Evolutionary conservation across 1,140 invertebrate species (phyloP).

Genomic region (Aphaenogaster floridana): DNA sequence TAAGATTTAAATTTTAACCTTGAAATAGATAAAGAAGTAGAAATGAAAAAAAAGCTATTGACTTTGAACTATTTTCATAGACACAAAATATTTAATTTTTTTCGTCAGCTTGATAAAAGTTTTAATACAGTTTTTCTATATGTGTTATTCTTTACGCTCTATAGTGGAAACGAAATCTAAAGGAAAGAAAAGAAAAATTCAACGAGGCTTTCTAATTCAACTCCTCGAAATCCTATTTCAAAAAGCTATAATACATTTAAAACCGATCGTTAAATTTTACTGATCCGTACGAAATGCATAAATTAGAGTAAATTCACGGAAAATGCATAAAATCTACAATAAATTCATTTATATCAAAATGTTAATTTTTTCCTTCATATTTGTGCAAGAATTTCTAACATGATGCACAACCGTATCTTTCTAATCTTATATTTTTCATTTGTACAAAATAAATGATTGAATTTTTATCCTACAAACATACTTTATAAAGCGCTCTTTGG

Average conservation of each 20-base stretch:
- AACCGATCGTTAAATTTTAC: background rate
- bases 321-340: background rate
- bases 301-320: background rate
- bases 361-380: background rate
- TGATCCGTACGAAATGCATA: background rate
- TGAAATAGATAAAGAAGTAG: background rate
- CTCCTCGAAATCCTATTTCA: background rate
- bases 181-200: background rate
- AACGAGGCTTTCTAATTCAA: background rate
- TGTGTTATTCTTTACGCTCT: background rate
- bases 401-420: background rate
- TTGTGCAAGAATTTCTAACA: background rate
- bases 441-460: background rate
- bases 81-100: constrained; percentile 7
- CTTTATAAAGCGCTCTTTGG: background rate
- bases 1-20: background rate
- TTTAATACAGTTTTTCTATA: background rate
- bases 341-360: background rate
- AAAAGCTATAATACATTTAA: background rate
- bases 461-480: background rate
- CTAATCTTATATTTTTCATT: background rate
- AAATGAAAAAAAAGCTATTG: too few relatives aligned
- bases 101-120: background rate
- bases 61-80: background rate
- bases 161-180: background rate